Percentiles rank a stretch among this genome's conserved stretches.
Conservation (phyloP, 2,797 vertebrate species). For the Mycteria americana region DNA sequence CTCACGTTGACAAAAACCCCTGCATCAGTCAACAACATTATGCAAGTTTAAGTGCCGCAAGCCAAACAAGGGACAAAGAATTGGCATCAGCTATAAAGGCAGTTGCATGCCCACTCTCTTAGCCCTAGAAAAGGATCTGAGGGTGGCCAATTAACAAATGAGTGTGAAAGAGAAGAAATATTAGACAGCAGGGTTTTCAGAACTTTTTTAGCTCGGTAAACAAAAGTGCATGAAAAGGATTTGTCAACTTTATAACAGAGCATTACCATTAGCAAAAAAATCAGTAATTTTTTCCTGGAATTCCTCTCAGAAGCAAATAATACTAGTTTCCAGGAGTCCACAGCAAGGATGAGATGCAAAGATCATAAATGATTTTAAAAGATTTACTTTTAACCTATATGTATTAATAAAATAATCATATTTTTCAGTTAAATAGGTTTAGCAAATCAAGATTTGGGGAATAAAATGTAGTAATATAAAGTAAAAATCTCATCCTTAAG, state of each 20-base stretch:
- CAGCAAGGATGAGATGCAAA: neutral
- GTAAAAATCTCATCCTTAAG: neutral
- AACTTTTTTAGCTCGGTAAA: neutral
- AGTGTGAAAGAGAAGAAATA: slow-evolving; percentile 5
- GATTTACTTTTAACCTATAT: neutral
- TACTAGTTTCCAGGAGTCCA: neutral
- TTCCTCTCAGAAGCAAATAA: neutral
- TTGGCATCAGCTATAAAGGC: neutral
- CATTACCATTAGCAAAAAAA: neutral
- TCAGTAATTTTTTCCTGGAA: neutral
- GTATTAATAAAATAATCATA: neutral
- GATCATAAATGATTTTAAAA: neutral
- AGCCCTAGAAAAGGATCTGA: neutral
- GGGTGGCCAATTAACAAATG: slow-evolving; percentile 22
- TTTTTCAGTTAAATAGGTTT: neutral
- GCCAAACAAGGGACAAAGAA: neutral
- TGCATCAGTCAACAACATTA: neutral
- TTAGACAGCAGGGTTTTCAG: neutral
- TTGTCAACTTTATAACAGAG: neutral
- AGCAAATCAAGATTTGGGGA: neutral
- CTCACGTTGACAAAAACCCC: neutral
- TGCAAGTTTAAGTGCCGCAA: neutral
- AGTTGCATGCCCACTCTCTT: neutral
- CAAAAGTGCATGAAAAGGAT: neutral
- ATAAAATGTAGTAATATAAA: neutral